phyloP scores from a whole-genome alignment of 2,797 vertebrate species.

The Psittacula derbiana region DNA sequence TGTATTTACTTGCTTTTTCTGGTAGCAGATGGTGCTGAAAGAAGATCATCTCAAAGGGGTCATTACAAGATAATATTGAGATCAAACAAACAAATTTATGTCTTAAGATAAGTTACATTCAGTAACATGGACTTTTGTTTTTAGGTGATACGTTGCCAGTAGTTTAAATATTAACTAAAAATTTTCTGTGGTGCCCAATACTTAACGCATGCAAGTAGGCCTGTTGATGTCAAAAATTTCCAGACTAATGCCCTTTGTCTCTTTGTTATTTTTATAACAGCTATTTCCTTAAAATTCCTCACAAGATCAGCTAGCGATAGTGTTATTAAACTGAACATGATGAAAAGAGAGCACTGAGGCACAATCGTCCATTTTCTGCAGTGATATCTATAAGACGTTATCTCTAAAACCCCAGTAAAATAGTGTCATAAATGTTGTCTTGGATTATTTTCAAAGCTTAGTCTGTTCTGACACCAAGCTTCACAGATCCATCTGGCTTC shows the following conservation, averaged over 20 bases:
- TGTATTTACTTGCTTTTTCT: slow-evolving; percentile 35
- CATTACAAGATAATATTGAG: slow-evolving; percentile 17
- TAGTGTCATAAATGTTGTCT: background rate
- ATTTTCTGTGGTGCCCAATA: background rate
- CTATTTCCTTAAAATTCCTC: background rate
- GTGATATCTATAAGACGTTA: background rate
- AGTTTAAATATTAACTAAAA: background rate
- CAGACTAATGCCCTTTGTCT: background rate
- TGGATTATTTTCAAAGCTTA: background rate
- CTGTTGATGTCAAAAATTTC: background rate
- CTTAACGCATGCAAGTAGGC: background rate
- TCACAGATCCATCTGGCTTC: background rate
- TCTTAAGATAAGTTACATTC: background rate
- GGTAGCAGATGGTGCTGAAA: slow-evolving; percentile 55
- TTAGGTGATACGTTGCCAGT: background rate
- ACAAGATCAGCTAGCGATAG: background rate
- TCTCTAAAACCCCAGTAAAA: background rate
- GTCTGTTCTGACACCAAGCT: background rate
- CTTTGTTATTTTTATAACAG: background rate
- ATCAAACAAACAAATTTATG: slow-evolving; percentile 37
- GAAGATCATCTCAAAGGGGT: slow-evolving; percentile 41
- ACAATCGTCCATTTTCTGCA: background rate
- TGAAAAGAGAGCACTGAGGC: background rate
- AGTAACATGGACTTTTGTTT: background rate
- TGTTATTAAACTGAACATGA: background rate